Evolutionary conservation across 2,113 vertebrate species (phyloP).

Genomic region (Hippocampus guttulatus): DNA sequence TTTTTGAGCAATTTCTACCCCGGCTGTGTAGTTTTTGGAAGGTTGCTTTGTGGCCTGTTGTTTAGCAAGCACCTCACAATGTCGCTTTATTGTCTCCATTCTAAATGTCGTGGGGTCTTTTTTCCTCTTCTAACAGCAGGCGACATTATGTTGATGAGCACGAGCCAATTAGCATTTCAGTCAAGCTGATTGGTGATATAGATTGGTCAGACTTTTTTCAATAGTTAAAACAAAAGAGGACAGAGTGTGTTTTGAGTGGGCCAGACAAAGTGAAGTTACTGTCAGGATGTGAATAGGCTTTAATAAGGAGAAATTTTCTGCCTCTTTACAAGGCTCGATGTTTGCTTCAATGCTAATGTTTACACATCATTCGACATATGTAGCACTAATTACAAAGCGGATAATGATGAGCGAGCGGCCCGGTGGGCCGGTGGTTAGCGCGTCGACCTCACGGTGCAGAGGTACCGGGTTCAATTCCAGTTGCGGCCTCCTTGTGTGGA

Average conservation of each 20-base stretch:
- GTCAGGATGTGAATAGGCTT: conserved; percentile 25
- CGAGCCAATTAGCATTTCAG: not conserved
- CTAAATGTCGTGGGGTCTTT: too few relatives aligned
- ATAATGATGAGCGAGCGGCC: too few relatives aligned
- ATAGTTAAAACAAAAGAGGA: conserved; percentile 33
- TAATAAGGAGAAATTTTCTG: conserved; percentile 10
- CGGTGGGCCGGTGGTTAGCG: too few relatives aligned
- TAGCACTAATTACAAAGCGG: too few relatives aligned
- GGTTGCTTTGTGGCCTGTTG: not conserved
- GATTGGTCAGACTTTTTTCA: conserved; percentile 24
- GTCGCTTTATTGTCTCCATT: too few relatives aligned
- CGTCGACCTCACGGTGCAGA: too few relatives aligned
- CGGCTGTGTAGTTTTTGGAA: not conserved
- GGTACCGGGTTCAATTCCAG: too few relatives aligned
- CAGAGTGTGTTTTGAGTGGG: conserved; percentile 43
- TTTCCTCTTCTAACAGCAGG: too few relatives aligned
- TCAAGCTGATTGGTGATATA: not conserved
- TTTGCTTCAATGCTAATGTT: not conserved
- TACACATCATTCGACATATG: too few relatives aligned
- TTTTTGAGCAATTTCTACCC: not conserved
- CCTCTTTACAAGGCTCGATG: conserved; percentile 18
- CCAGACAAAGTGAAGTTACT: conserved; percentile 42
- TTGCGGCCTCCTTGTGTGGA: too few relatives aligned
- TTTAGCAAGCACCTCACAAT: too few relatives aligned
- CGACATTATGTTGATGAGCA: not conserved